Percentiles rank a stretch among this genome's conserved stretches.
phyloP scores from a whole-genome alignment of 1,140 invertebrate species.

The Antheraea pernyi region DNA sequence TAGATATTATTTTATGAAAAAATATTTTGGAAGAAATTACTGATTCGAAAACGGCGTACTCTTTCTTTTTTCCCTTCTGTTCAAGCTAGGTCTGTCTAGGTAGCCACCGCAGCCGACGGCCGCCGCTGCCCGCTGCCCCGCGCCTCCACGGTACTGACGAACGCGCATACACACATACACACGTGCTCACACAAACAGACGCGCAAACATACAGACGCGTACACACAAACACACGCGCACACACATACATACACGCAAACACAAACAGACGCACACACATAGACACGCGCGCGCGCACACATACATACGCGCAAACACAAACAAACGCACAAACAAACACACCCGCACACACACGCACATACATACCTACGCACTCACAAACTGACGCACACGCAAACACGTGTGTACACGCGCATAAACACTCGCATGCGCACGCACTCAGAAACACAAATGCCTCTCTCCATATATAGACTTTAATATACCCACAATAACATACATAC shows the following conservation, averaged over 20 bases:
- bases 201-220: background rate
- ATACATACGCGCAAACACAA: background rate
- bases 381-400: too few species aligned
- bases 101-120: conserved; percentile 76
- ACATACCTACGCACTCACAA: too few species aligned
- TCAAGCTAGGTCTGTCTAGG: conserved; percentile 79
- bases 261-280: background rate
- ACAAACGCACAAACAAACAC: too few species aligned
- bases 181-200: conserved; percentile 13
- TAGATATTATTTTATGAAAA: conserved; percentile 14
- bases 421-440: too few species aligned
- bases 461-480: too few species aligned
- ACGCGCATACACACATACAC: conserved; percentile 32
- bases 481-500: too few species aligned
- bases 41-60: conserved; percentile 77
- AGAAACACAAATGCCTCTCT: too few species aligned
- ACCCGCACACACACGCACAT: too few species aligned
- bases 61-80: conserved; percentile 73
- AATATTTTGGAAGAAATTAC: conserved; percentile 71
- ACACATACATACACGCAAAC: background rate
- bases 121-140: conserved; percentile 59
- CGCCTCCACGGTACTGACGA: conserved; percentile 74
- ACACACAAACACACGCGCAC: background rate
- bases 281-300: background rate
- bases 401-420: too few species aligned